Percentiles rank a stretch among this genome's conserved stretches.
These are phyloP conservation scores for Ophiodon elongatus DNA, from an alignment of 2,113 vertebrate species.

Conservation along the genomic window DNA sequence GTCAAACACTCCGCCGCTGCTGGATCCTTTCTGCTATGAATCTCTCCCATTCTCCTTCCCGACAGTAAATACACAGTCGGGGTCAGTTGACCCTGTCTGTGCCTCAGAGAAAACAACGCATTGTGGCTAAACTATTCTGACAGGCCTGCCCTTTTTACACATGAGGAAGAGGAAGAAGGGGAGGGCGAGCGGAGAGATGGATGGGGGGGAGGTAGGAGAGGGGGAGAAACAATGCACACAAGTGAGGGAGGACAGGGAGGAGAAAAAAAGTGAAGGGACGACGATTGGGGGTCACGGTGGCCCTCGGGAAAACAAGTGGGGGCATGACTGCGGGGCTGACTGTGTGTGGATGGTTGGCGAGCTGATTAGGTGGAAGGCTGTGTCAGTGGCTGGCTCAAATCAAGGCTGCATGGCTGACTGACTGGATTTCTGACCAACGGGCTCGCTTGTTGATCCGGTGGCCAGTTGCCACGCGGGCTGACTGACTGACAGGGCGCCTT, in stretches of 20 bases:
- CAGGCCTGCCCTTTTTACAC: constrained; percentile 79
- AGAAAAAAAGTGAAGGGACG: constrained; percentile 37
- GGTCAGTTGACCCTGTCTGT: constrained; percentile 71
- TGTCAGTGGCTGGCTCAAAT: constrained; percentile 35
- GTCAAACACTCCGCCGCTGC: constrained; percentile 36
- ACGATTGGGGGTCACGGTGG: constrained; percentile 13
- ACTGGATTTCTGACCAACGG: constrained; percentile 44
- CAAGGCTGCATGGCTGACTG: constrained; percentile 17
- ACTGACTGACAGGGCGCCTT: constrained; percentile 49
- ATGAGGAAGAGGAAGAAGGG: constrained; percentile 60
- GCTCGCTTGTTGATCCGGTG: constrained; percentile 30
- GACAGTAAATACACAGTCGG: constrained; percentile 73
- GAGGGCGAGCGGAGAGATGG: constrained; percentile 20
- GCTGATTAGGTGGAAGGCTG: constrained; percentile 6
- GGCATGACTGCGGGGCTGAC: constrained; percentile 21
- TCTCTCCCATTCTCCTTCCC: constrained; percentile 41
- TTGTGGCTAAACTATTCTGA: constrained; percentile 78
- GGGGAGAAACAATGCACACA: constrained; percentile 51
- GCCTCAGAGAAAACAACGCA: constrained; percentile 68
- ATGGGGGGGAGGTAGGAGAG: constrained; percentile 27
- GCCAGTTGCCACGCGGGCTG: constrained; percentile 16
- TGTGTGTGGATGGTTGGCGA: constrained; percentile 19
- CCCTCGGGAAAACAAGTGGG: constrained; percentile 16
- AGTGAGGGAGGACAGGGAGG: constrained; percentile 27
- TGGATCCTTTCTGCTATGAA: constrained; percentile 38